A percentile compares a stretch with the other conserved stretches of the same genome.
phyloP scores from a whole-genome alignment of 2,797 vertebrate species.

The Malurus splendens region DNA sequence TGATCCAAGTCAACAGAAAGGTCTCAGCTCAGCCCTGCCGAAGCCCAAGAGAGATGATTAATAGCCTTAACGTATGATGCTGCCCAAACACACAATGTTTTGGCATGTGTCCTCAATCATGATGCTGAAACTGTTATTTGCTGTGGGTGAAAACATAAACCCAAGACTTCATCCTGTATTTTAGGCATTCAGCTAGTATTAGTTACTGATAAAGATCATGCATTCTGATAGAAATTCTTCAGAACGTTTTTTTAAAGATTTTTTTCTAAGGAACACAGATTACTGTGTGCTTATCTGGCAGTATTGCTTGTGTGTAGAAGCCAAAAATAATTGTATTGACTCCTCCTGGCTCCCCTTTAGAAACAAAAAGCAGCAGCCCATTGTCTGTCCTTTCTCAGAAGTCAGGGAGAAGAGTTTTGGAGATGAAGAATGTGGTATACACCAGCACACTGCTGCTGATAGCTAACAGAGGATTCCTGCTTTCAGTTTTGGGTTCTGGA shows the following conservation, averaged over 20 bases:
- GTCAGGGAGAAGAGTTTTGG: background rate
- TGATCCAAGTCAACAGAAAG: background rate
- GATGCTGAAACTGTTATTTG: background rate
- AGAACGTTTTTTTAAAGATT: background rate
- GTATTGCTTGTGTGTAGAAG: background rate
- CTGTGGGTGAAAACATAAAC: background rate
- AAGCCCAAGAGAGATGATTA: background rate
- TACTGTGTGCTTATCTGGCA: slow-evolving; percentile 25
- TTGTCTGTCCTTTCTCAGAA: slow-evolving; percentile 8
- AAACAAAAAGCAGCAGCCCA: background rate
- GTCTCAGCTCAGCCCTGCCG: background rate
- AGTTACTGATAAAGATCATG: background rate
- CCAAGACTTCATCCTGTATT: background rate
- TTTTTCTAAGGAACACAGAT: background rate
- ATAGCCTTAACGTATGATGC: background rate
- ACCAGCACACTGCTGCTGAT: background rate
- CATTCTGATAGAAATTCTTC: slow-evolving; percentile 1
- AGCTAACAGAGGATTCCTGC: background rate
- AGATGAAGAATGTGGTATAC: background rate
- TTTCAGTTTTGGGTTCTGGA: background rate
- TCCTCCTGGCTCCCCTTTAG: background rate
- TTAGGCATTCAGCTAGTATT: background rate
- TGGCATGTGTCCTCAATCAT: background rate
- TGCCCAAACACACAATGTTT: background rate
- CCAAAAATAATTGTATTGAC: slow-evolving; percentile 18